Conservation (phyloP, 2,797 vertebrate species). For the Pampus argenteus region DNA sequence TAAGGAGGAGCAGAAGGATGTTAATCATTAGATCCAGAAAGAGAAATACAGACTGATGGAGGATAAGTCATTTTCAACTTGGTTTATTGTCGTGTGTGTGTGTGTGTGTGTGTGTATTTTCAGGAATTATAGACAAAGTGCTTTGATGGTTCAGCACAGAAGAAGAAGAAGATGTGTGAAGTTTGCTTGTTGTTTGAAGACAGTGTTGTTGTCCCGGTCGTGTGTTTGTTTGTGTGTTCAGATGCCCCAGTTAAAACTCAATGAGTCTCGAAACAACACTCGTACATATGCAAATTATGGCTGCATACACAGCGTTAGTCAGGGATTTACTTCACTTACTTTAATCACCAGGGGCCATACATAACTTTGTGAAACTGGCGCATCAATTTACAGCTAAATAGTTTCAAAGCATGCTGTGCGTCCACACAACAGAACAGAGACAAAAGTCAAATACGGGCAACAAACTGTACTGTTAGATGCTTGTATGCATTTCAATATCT, state of each 20-base stretch:
- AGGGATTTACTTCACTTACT: conserved; percentile 39
- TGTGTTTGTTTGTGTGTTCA: conserved; percentile 59
- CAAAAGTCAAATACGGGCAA: conserved; percentile 3
- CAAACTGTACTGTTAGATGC: no score
- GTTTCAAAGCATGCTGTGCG: conserved; percentile 10
- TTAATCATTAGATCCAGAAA: conserved; percentile 37
- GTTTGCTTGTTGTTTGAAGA: conserved; percentile 50
- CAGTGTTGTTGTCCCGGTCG: conserved; percentile 54
- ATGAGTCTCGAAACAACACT: conserved; percentile 33
- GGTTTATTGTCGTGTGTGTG: conserved; percentile 21
- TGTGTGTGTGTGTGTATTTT: neutral
- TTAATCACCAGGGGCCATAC: conserved; percentile 38
- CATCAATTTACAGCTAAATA: conserved; percentile 11
- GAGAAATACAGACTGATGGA: conserved; percentile 26
- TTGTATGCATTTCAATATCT: no score
- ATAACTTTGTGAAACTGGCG: conserved; percentile 9
- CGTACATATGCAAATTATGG: conserved; percentile 51
- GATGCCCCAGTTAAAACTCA: conserved; percentile 69
- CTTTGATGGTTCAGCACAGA: conserved; percentile 62
- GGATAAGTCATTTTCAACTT: conserved; percentile 37
- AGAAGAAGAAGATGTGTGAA: conserved; percentile 45
- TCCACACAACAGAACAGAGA: neutral
- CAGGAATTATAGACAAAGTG: conserved; percentile 17
- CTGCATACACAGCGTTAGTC: conserved; percentile 28
- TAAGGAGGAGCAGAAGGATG: conserved; percentile 20